Base-by-base conservation (phyloP, 2,113 vertebrate genomes). In the Tapirus terrestris region DNA sequence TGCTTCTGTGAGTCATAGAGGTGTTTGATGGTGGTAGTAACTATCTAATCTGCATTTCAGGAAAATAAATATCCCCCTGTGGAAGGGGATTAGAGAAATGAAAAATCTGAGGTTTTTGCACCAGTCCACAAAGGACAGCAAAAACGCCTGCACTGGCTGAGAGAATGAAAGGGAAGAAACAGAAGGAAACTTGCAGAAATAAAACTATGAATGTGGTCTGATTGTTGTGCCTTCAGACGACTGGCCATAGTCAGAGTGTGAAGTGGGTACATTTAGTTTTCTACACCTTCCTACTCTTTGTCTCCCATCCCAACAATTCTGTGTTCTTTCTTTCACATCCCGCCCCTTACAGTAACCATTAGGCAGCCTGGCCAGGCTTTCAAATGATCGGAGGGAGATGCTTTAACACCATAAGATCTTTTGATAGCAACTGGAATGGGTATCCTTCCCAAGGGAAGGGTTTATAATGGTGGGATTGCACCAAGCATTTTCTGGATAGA, bases 381-480 rank as follows among this genome's bases (percentile, higher is more conserved):
- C 11, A 53, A 14, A 45, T n/a, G 7, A 0, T 45, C 20, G 56
- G 77, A 77, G 33, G 21, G 29, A 73, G 9, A 4, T 36, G 0
- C 8, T 5, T 0, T 70, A 56, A 75, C 0, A 7, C 31, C 9
- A 5, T 53, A 17, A 18, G 1, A 39, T 53, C 27, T 36, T 60
- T 80, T 67, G 12, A 16, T 36, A 56, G 8, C 51, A n/a, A 23
- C 21, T 31, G 51, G 9, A 89, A 53, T 79, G 17, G 48, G 14
- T 51, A 25, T 7, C 16, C 3, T 89, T 86, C 61, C 79, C 20
- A 36, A 87, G 9, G 21, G 2, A 67, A 65, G 7, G 51, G 27
- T 79, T 91, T 82, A 48, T 65, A 56, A 48, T 51, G 33, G 13
- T 70, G n/a, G n/a, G 25, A 20, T 2, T 51, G 10, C 8, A 23